These are phyloP conservation scores for Chlamydotis undulata DNA, from an alignment of 2,113 vertebrate genomes.

Conservation along the genomic window DNA sequence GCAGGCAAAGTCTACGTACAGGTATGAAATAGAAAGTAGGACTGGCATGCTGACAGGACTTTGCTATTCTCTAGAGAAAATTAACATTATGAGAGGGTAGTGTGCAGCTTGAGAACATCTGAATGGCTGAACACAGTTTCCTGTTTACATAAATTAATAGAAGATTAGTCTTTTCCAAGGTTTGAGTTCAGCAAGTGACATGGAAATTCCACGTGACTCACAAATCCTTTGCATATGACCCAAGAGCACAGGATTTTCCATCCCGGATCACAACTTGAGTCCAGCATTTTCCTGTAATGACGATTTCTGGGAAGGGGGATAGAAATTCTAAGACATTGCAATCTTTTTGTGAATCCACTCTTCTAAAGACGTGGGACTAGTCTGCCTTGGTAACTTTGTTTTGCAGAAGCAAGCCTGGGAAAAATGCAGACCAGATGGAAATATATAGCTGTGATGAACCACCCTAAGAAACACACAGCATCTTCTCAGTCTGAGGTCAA, in stretches of 20 bases:
- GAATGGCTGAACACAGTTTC: not conserved
- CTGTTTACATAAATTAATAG: conserved; percentile 56
- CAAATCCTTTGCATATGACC: conserved; percentile 35
- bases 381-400: not conserved
- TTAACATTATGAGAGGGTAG: not conserved
- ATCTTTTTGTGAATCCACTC: not conserved
- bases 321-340: not conserved
- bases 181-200: conserved; percentile 24
- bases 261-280: not conserved
- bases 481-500: not conserved
- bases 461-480: not conserved
- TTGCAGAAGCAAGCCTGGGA: not conserved
- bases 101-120: conserved; percentile 1
- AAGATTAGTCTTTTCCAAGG: conserved; percentile 29
- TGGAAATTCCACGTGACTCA: conserved; percentile 41
- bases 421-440: conserved; percentile 28
- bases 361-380: not conserved
- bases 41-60: not conserved
- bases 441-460: not conserved
- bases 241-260: conserved; percentile 8
- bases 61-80: not conserved
- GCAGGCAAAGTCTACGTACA: not conserved
- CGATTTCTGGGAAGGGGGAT: not conserved
- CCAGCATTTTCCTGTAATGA: not conserved
- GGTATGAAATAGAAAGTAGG: conserved; percentile 31